Conservation (phyloP, 2,797 vertebrate species). For the Phylloscopus collybita region DNA sequence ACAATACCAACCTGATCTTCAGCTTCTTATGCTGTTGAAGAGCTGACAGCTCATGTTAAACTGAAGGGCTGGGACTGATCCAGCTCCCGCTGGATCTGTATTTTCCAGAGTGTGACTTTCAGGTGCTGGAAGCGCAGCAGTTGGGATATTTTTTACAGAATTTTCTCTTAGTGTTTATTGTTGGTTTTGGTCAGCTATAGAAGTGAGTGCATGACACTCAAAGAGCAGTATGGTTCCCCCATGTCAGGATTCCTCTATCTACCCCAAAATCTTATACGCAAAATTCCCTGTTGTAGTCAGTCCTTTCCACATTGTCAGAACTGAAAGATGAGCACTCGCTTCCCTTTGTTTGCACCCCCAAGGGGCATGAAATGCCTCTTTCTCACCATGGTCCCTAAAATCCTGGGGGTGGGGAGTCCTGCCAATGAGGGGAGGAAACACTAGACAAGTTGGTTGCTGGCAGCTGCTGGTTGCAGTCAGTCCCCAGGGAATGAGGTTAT, state of each 20-base stretch:
- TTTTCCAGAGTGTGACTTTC: neutral
- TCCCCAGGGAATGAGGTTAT: neutral
- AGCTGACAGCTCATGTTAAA: neutral
- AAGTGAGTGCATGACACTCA: rapidly evolving
- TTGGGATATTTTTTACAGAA: neutral
- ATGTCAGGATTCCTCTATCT: neutral
- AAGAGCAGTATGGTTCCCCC: neutral
- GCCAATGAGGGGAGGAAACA: neutral
- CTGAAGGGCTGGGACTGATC: neutral
- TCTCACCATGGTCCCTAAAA: neutral
- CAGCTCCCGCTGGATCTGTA: neutral
- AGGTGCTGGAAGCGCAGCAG: neutral
- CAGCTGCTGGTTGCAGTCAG: neutral
- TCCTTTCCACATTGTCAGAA: neutral
- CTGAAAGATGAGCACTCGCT: neutral
- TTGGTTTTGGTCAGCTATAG: neutral
- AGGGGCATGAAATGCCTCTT: neutral
- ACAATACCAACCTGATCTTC: neutral
- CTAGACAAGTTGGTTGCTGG: neutral
- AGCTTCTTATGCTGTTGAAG: neutral
- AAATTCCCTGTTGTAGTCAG: neutral
- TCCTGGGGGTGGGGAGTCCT: neutral
- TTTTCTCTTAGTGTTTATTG: neutral
- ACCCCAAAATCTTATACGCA: neutral
- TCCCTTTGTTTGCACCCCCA: neutral